Evolutionary conservation across 2,113 vertebrate species (phyloP), one percentile per base, ranked within the genome.

Genomic region (Haemorhous mexicanus): DNA sequence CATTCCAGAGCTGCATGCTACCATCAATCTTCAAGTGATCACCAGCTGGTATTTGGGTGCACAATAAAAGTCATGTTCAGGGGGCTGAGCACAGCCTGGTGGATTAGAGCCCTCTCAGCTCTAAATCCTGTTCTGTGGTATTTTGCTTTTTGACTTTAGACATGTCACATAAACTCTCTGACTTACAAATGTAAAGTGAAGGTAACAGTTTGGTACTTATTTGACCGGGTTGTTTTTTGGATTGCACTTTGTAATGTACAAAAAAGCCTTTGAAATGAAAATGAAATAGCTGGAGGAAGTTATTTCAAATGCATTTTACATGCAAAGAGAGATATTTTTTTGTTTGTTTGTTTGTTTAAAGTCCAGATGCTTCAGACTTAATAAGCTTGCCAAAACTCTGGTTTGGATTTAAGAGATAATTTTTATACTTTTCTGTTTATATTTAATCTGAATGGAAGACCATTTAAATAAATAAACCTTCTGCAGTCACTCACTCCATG

Each of bases 401-500:
- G 27, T 84, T 87, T 87, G 84, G 95, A 87, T 89, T 76, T 70
- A 56, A 44, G 69, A 96, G 53, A 90, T 79, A 94, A 91, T 50
- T 80, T 87, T 67, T 80, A 77, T 94, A 56, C 74, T 90, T 92
- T 90, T 92, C 79, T 96, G 79, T 83, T 97, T 97, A 94, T 93
- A 93, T 95, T 97, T 96, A 61, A 94, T 78, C 89, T 95, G 93
- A 95, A 88, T 7, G 66, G 37, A 79, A 93, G 96, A 32, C 5
- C 84, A 90, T 94, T 97, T 84, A 68, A 90, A 95, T 85, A 97
- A 97, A 97, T 89, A 97, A 96, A 89, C 35, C 86, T 95, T 91
- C 91, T 75, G 63, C 76, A 95, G 76, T 91, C 94, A 97, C 78
- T 96, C 85, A 86, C 35, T 53, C 53, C 21, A 4, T 87, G 68